phyloP scores from a whole-genome alignment of 2,113 vertebrate genomes.

The Amphiprion ocellaris region DNA sequence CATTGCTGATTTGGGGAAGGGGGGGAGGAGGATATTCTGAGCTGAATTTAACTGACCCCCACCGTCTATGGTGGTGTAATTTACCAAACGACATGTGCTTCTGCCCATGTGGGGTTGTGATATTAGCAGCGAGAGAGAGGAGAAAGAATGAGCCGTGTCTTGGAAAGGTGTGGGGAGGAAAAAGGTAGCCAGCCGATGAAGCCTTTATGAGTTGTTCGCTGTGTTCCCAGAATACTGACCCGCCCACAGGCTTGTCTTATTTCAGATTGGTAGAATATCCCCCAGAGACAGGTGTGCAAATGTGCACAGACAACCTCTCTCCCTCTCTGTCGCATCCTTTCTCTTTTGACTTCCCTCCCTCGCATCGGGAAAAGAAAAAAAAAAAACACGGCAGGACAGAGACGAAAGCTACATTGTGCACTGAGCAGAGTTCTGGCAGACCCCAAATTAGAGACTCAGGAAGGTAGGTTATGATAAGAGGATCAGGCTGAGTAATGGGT shows the following conservation, averaged over 20 bases:
- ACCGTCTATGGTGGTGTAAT: slow-evolving; percentile 46
- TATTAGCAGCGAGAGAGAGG: slow-evolving; percentile 39
- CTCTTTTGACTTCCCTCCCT: slow-evolving; percentile 42
- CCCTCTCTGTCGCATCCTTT: slow-evolving; percentile 17
- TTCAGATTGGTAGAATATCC: slow-evolving; percentile 72
- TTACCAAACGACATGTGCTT: slow-evolving; percentile 58
- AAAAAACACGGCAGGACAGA: slow-evolving; percentile 38
- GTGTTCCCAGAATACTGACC: slow-evolving; percentile 72
- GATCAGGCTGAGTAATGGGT: slow-evolving; percentile 82
- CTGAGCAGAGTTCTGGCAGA: slow-evolving; percentile 70
- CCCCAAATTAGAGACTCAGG: slow-evolving; percentile 73
- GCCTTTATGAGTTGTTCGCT: slow-evolving; percentile 59
- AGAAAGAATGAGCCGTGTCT: slow-evolving; percentile 20
- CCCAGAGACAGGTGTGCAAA: slow-evolving; percentile 74
- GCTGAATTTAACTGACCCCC: slow-evolving; percentile 41
- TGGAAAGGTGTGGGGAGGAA: slow-evolving; percentile 38
- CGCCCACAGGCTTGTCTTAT: slow-evolving; percentile 73
- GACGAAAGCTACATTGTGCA: slow-evolving; percentile 64
- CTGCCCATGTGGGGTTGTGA: slow-evolving; percentile 33
- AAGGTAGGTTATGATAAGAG: slow-evolving; percentile 82
- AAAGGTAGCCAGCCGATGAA: slow-evolving; percentile 56
- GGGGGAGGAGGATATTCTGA: slow-evolving; percentile 31
- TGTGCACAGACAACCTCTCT: slow-evolving; percentile 58
- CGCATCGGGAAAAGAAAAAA: background rate
- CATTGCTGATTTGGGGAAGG: slow-evolving; percentile 10